Evolutionary conservation across 2,797 vertebrate genomes (phyloP).

Genomic region (Pampus argenteus): DNA sequence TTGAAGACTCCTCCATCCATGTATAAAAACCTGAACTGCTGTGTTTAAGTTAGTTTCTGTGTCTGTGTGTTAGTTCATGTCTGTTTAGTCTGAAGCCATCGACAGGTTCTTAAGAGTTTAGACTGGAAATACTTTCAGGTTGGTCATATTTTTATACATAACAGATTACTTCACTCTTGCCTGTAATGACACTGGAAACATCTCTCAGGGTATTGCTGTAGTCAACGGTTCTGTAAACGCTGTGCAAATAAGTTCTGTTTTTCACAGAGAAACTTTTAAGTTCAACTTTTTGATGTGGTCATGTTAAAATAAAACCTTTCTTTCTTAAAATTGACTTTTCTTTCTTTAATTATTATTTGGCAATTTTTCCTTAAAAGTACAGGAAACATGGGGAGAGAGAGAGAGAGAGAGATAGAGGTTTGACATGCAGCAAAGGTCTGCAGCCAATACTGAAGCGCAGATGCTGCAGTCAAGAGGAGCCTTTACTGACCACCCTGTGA

Average conservation of each 20-base stretch:
- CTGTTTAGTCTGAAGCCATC: constrained; percentile 76
- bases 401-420: background rate
- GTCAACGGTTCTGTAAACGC: background rate
- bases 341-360: constrained; percentile 3
- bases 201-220: constrained; percentile 27
- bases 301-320: constrained; percentile 44
- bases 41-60: constrained; percentile 14
- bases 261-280: background rate
- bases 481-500: background rate
- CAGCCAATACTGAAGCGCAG: background rate
- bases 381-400: background rate
- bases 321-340: constrained; percentile 25
- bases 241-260: background rate
- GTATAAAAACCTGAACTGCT: constrained; percentile 35
- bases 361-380: background rate
- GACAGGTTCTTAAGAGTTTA: constrained; percentile 65
- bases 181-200: constrained; percentile 24
- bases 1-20: background rate
- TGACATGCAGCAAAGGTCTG: background rate
- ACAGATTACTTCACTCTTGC: constrained; percentile 53
- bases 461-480: background rate
- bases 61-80: constrained; percentile 38
- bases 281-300: background rate
- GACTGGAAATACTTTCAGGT: constrained; percentile 65
- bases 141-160: constrained; percentile 60